These are phyloP conservation scores for Erythrocercus mccallii DNA, from an alignment of 2,113 vertebrate genomes.

Conservation along the genomic window DNA sequence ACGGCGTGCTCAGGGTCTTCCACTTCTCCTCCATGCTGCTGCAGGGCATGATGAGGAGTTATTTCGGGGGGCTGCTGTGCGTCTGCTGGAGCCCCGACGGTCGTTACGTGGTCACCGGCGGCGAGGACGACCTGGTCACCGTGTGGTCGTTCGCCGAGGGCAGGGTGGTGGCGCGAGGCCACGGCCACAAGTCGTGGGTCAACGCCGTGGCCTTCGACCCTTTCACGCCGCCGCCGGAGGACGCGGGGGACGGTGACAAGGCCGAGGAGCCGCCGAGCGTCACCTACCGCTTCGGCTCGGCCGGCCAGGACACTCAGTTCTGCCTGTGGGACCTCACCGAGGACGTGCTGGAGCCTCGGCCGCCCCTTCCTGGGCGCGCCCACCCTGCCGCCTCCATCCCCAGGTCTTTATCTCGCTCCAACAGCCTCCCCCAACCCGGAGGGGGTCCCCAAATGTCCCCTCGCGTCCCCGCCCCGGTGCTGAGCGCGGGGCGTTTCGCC, in stretches of 20 bases:
- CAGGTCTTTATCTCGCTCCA: conserved; percentile 81
- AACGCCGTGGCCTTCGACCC: conserved; percentile 92
- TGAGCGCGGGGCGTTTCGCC: conserved; percentile 73
- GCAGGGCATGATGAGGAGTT: conserved; percentile 91
- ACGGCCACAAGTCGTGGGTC: conserved; percentile 93
- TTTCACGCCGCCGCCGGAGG: conserved; percentile 57
- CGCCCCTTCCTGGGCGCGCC: conserved; percentile 74
- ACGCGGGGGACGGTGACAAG: fast-evolving
- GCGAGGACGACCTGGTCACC: conserved; percentile 89
- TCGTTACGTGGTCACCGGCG: conserved; percentile 87
- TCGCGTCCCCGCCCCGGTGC: neutral
- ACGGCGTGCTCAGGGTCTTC: conserved; percentile 87
- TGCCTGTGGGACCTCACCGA: conserved; percentile 92
- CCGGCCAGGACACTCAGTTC: conserved; percentile 92
- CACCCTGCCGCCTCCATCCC: fast-evolving
- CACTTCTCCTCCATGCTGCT: conserved; percentile 92
- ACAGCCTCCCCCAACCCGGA: conserved; percentile 86
- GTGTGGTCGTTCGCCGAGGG: conserved; percentile 90
- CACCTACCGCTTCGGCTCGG: conserved; percentile 89
- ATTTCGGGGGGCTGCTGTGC: conserved; percentile 89
- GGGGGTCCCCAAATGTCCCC: conserved; percentile 65
- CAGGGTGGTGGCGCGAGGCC: conserved; percentile 86
- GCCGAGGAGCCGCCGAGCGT: conserved; percentile 30
- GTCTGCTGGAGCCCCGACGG: conserved; percentile 94
- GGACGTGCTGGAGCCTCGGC: conserved; percentile 81